phyloP scores from a whole-genome alignment of 2,888 invertebrate genomes.

The Piscicola geometra region DNA sequence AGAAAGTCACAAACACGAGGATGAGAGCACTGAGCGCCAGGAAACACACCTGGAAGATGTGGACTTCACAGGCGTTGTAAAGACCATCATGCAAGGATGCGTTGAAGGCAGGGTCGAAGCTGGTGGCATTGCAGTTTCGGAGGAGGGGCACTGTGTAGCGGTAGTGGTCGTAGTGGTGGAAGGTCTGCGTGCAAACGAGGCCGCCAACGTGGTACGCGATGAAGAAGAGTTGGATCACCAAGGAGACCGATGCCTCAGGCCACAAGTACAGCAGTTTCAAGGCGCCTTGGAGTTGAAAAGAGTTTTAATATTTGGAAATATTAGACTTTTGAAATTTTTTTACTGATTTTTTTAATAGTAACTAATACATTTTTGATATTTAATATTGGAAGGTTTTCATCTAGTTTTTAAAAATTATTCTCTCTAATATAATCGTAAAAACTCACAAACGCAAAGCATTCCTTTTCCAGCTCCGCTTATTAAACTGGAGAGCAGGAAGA shows the following conservation, averaged over 20 bases:
- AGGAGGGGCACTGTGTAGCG: background rate
- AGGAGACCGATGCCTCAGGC: constrained; percentile 19
- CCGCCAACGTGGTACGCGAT: constrained; percentile 23
- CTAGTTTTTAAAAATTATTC: too few species aligned
- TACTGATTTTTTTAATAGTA: background rate
- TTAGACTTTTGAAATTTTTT: background rate
- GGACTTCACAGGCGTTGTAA: constrained; percentile 8
- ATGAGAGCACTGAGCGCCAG: background rate
- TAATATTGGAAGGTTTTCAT: background rate
- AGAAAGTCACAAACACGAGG: background rate
- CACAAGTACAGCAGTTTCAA: constrained; percentile 8
- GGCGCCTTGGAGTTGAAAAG: constrained; percentile 6
- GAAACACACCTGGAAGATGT: background rate
- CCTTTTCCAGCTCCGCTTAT: constrained; percentile 29
- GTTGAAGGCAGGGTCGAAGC: background rate
- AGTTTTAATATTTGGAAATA: background rate
- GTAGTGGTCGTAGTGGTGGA: background rate
- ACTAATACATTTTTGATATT: background rate
- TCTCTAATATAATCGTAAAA: too few species aligned
- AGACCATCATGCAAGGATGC: background rate
- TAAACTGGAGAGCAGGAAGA: constrained; percentile 20
- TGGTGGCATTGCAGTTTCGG: background rate
- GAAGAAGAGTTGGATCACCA: constrained; percentile 26
- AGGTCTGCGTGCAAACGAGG: constrained; percentile 12
- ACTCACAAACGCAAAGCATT: constrained; percentile 30